These are phyloP conservation scores for Distichodus sexfasciatus DNA, from an alignment of 2,797 vertebrate genomes.

Conservation along the genomic window DNA sequence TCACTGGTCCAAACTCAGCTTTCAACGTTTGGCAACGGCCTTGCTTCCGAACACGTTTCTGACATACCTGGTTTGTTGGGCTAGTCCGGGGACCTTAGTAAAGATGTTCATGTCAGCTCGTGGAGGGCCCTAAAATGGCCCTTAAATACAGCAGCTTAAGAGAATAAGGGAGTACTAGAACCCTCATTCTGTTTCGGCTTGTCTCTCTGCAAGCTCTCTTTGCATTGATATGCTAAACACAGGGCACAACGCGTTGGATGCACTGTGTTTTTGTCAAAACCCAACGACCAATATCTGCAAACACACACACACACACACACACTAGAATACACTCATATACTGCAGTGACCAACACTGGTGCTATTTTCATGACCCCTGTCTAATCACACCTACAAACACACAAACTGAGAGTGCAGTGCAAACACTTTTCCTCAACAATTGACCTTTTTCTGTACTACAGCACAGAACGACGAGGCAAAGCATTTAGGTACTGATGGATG, in stretches of 20 bases:
- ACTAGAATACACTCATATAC: slow-evolving; percentile 35
- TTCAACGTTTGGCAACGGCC: neutral
- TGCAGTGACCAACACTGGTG: slow-evolving; percentile 26
- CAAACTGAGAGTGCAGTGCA: slow-evolving; percentile 63
- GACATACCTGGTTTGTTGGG: slow-evolving; percentile 80
- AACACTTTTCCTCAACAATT: slow-evolving; percentile 65
- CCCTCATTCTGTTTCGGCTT: slow-evolving; percentile 63
- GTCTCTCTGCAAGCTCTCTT: slow-evolving; percentile 50
- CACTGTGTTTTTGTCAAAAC: slow-evolving; percentile 35
- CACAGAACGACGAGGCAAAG: too few relatives aligned
- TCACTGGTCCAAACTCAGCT: slow-evolving; percentile 7
- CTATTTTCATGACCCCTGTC: slow-evolving; percentile 5
- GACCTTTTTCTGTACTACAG: slow-evolving; percentile 60
- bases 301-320: slow-evolving; percentile 31
- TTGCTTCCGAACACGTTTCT: slow-evolving; percentile 31
- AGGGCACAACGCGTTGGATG: slow-evolving; percentile 43
- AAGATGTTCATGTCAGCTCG: slow-evolving; percentile 83
- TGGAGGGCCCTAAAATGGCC: slow-evolving; percentile 60
- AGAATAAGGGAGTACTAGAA: slow-evolving; percentile 64
- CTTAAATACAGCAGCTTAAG: slow-evolving; percentile 73
- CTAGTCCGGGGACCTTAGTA: slow-evolving; percentile 76
- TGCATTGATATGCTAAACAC: slow-evolving; percentile 78
- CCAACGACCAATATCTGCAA: slow-evolving; percentile 29
- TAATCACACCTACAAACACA: slow-evolving; percentile 30
- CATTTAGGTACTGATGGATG: too few relatives aligned